Evolutionary conservation across 1,140 invertebrate genomes (phyloP), one percentile per base, ranked within the genome.

Genomic region (Chironomus tepperi): DNA sequence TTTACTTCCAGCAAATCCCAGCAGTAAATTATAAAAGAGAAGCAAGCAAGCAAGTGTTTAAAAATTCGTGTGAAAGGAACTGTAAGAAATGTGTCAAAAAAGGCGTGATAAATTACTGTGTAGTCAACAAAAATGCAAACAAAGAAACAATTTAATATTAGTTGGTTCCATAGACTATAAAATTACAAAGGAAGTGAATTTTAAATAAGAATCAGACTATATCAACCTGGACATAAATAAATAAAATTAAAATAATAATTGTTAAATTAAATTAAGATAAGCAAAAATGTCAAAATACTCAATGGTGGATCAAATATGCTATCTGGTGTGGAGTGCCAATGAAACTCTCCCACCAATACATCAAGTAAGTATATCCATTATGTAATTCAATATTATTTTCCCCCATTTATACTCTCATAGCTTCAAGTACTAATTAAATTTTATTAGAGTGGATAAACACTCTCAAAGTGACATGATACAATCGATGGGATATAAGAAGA

Each of bases 331-430:
- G 65, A 16, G 65, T 9, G 3, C n/a, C 7, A 70, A 70, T 10
- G n/a, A 10, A 70, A 6, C 65, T 2, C 19, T 18, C 18, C 7
- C 19, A 19, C 65, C 65, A 18, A n/a, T 9, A 10, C n/a, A 70
- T 70, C 65, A 70, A 70, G 65, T 70, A 70, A 70, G 65, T 70
- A 19, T 19, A 7, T 12, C 10, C 47, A 57, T 57, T 57, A 57
- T 57, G 24, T 34, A 34, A 34, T 34, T 34, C 5, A 5, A 34
- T 34, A 34, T 5, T 2, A 34, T 34, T 34, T 34, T 34, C 24
- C 24, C 24, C 5, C 24, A n/a, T n/a, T n/a, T n/a, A n/a, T n/a
- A n/a, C n/a, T n/a, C n/a, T n/a, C 24, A 34, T 34, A 34, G 24
- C 24, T 34, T 34, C 24, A 5, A 34, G 24, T 34, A 5, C 24